These are phyloP conservation scores for Microhierax caerulescens DNA, from an alignment of 2,797 vertebrate species.

Conservation along the genomic window DNA sequence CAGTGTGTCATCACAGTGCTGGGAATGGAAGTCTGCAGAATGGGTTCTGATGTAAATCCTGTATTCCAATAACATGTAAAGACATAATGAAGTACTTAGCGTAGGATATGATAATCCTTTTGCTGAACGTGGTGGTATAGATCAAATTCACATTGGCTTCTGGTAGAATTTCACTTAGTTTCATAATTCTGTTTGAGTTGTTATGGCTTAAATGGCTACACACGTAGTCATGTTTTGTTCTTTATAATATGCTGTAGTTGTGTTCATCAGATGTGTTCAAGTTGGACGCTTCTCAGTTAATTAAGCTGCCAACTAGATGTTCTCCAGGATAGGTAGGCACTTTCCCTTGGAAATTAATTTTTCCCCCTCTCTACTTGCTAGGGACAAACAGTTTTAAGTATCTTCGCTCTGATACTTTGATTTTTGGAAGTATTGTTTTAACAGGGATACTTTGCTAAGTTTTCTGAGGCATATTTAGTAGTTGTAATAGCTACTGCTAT, in stretches of 20 bases:
- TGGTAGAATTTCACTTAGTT: neutral
- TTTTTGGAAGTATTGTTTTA: neutral
- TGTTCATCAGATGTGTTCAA: neutral
- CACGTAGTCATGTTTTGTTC: accelerated
- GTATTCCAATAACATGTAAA: neutral
- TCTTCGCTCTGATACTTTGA: neutral
- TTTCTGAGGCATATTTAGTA: neutral
- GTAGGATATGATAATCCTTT: neutral
- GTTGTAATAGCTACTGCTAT: neutral
- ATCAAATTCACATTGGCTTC: neutral
- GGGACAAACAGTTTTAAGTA: neutral
- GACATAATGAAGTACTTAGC: neutral
- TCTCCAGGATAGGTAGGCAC: neutral
- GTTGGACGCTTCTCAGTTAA: neutral
- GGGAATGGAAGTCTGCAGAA: neutral
- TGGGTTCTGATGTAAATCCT: neutral
- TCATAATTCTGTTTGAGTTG: neutral
- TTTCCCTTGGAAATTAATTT: neutral
- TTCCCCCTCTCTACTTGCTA: neutral
- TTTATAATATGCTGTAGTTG: neutral
- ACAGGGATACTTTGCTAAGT: neutral
- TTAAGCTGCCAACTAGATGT: neutral
- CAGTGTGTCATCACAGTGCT: neutral
- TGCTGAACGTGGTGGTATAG: neutral
- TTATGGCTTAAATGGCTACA: neutral